Evolutionary conservation across 2,888 invertebrate species (phyloP).

Genomic region (Lobophora halterata): DNA sequence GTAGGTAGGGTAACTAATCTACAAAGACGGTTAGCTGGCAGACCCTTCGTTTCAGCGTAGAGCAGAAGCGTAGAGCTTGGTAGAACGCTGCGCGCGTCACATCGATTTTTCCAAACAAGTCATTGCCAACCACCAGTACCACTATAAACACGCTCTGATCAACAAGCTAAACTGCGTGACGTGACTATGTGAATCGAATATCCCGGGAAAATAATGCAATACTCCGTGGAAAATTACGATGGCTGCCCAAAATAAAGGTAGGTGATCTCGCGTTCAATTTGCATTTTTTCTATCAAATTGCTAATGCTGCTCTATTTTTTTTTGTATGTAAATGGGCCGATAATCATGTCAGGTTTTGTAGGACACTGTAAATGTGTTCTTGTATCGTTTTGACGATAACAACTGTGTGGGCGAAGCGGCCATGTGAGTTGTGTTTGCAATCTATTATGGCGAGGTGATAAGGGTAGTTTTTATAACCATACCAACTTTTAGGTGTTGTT

Average conservation of each 20-base stretch:
- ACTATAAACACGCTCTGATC: slow-evolving; percentile 63
- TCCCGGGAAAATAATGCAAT: slow-evolving; percentile 56
- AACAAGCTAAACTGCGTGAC: slow-evolving; percentile 43
- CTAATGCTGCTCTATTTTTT: slow-evolving; percentile 15
- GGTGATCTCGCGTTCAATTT: slow-evolving; percentile 31
- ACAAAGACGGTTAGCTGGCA: slow-evolving; percentile 2
- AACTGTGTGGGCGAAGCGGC: slow-evolving; percentile 62
- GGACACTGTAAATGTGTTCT: slow-evolving; percentile 41
- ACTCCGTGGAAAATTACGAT: slow-evolving; percentile 53
- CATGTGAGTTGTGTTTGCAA: slow-evolving; percentile 64
- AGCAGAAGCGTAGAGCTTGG: no score
- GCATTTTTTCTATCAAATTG: slow-evolving; percentile 9
- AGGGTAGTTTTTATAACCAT: slow-evolving; percentile 40
- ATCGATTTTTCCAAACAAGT: slow-evolving; percentile 75
- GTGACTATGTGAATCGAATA: slow-evolving; percentile 46
- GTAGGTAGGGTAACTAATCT: no score
- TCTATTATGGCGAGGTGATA: slow-evolving; percentile 54
- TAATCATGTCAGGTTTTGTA: slow-evolving; percentile 38
- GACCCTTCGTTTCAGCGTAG: slow-evolving; percentile 10
- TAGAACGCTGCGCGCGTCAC: slow-evolving; percentile 68
- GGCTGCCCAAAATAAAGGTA: slow-evolving; percentile 75
- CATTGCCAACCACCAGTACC: slow-evolving; percentile 61
- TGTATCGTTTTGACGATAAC: slow-evolving; percentile 58
- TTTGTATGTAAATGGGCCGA: slow-evolving; percentile 36
- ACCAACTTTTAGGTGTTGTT: no score